Conservation (phyloP, 2,888 invertebrate genomes). For the Amorpha juglandis region DNA sequence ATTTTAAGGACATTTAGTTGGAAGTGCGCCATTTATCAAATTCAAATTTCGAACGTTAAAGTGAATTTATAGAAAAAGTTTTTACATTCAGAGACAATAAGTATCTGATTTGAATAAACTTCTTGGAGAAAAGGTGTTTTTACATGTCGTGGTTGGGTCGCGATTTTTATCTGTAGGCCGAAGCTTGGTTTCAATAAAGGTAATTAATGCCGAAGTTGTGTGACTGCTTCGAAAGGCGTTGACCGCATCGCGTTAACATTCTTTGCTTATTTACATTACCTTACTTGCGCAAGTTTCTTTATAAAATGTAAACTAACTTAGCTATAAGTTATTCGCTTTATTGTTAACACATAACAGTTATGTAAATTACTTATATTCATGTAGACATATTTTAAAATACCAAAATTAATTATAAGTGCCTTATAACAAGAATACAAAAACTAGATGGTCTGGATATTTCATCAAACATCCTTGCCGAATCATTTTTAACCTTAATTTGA, state of each 20-base stretch:
- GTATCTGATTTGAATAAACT: slow-evolving; percentile 35
- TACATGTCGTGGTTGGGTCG: slow-evolving; percentile 10
- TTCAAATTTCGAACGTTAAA: slow-evolving; percentile 14
- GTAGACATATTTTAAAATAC: not conserved
- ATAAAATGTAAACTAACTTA: not conserved
- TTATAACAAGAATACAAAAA: not conserved
- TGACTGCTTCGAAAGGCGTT: slow-evolving; percentile 56
- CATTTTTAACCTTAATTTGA: not conserved
- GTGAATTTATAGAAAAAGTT: slow-evolving; percentile 23
- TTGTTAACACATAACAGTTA: not conserved
- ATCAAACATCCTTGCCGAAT: not conserved
- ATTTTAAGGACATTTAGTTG: not conserved
- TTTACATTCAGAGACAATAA: too few species aligned
- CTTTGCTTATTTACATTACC: slow-evolving; percentile 38
- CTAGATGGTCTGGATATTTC: not conserved
- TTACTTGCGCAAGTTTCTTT: slow-evolving; percentile 40
- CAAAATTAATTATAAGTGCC: too few species aligned
- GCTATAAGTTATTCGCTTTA: not conserved
- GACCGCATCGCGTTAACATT: slow-evolving; percentile 49
- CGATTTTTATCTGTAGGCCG: slow-evolving; percentile 5
- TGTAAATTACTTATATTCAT: not conserved
- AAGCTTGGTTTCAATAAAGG: slow-evolving; percentile 23
- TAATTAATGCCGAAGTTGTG: slow-evolving; percentile 42
- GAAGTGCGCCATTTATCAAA: not conserved
- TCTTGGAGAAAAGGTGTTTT: slow-evolving; percentile 31